These are phyloP conservation scores for Lerema accius DNA, from an alignment of 1,140 invertebrate genomes.

Conservation along the genomic window DNA sequence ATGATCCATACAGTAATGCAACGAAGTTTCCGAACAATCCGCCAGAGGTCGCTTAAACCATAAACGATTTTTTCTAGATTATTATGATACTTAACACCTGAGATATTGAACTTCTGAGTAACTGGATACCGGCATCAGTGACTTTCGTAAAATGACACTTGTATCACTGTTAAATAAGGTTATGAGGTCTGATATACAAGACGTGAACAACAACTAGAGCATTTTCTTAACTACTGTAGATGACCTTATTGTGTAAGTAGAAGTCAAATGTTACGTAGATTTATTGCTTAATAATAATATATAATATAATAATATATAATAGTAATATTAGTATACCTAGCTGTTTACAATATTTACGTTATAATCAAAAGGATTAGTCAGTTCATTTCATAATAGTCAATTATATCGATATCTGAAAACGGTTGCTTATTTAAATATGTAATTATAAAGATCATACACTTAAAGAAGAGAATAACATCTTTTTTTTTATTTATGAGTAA, in stretches of 20 bases:
- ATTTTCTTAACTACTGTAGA: conserved; percentile 9
- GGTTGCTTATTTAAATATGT: no score
- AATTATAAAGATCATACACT: no score
- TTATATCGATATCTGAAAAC: no score
- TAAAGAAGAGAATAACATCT: no score
- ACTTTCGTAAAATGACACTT: conserved; percentile 23
- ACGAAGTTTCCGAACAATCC: conserved; percentile 1
- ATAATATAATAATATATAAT: no score
- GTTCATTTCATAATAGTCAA: no score
- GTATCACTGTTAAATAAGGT: conserved; percentile 10
- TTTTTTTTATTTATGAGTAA: no score
- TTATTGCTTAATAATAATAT: no score
- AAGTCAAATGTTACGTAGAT: no score
- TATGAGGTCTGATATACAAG: conserved; percentile 11
- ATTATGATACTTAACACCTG: conserved; percentile 3
- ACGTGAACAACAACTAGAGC: conserved; percentile 15
- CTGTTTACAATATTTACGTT: no score
- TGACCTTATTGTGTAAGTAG: conserved; percentile 23
- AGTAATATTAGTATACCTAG: no score
- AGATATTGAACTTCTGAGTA: conserved; percentile 4
- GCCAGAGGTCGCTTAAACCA: conserved; percentile 12
- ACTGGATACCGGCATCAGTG: conserved; percentile 7
- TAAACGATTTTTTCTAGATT: neutral
- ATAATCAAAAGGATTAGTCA: no score
- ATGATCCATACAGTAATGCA: conserved; percentile 9